These are phyloP conservation scores for Schizotus pectinicornis DNA, from an alignment of 2,888 invertebrate genomes.

Conservation along the genomic window DNA sequence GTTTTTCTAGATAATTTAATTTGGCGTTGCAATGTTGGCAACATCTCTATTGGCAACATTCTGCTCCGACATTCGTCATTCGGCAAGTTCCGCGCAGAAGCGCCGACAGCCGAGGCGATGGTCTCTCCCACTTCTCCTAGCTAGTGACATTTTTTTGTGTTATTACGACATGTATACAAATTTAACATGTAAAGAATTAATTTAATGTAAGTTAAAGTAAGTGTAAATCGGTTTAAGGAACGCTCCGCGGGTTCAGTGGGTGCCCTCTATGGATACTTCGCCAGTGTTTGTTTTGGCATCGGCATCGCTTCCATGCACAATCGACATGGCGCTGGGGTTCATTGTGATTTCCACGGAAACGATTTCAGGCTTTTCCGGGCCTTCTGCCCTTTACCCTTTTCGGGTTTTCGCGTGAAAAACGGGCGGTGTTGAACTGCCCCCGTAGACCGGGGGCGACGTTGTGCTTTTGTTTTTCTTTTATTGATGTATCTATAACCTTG, in stretches of 20 bases:
- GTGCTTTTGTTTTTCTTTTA: not conserved
- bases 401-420: not conserved
- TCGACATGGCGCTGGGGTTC: constrained; percentile 46
- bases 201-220: constrained; percentile 45
- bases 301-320: constrained; percentile 35
- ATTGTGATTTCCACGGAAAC: constrained; percentile 29
- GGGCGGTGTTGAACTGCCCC: not conserved
- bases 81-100: constrained; percentile 9
- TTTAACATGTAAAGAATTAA: constrained; percentile 57
- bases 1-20: no score
- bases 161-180: constrained; percentile 62
- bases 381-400: not conserved
- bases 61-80: constrained; percentile 3
- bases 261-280: constrained; percentile 1
- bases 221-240: not conserved
- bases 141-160: constrained; percentile 59
- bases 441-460: not conserved
- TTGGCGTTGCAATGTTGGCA: constrained; percentile 10
- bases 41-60: not conserved
- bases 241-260: not conserved
- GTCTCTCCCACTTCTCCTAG: constrained; percentile 53
- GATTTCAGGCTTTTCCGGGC: constrained; percentile 7
- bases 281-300: constrained; percentile 30
- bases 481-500: constrained; percentile 28
- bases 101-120: constrained; percentile 20